Evolutionary conservation across 2,113 vertebrate species (phyloP).

Genomic region (Acinonyx jubatus): DNA sequence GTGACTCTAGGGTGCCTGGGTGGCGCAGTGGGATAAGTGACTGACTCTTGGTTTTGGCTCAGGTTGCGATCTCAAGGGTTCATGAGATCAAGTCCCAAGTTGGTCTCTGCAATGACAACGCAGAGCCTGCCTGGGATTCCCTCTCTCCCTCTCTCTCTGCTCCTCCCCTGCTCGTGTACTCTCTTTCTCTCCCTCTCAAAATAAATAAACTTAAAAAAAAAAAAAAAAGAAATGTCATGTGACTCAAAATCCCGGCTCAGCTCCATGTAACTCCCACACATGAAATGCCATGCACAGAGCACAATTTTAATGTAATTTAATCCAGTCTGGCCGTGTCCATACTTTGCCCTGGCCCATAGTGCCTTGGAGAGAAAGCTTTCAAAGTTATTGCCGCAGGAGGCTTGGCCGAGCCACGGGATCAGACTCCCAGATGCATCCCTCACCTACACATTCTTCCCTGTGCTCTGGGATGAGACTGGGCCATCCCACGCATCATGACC

Average conservation of each 20-base stretch:
- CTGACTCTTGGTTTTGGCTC: too few relatives aligned
- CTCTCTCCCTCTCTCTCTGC: too few relatives aligned
- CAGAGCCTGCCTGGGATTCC: too few relatives aligned
- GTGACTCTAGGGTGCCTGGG: too few relatives aligned
- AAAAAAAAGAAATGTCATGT: not conserved
- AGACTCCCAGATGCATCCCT: not conserved
- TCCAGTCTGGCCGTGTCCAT: not conserved
- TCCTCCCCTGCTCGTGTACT: too few relatives aligned
- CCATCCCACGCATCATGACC: not conserved
- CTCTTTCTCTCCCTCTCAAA: too few relatives aligned
- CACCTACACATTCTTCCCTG: not conserved
- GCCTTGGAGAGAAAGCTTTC: not conserved
- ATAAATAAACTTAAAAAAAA: too few relatives aligned
- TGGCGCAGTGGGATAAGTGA: too few relatives aligned
- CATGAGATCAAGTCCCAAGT: too few relatives aligned
- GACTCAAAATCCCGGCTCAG: not conserved
- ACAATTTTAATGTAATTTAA: not conserved
- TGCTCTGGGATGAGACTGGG: not conserved
- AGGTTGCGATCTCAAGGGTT: too few relatives aligned
- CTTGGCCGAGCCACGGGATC: rapidly evolving
- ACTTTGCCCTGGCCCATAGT: not conserved
- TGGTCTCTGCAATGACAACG: too few relatives aligned
- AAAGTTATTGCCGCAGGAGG: not conserved
- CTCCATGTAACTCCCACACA: not conserved
- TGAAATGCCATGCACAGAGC: not conserved